phyloP scores from a whole-genome alignment of 2,113 vertebrate species.

The Calyptomena viridis region DNA sequence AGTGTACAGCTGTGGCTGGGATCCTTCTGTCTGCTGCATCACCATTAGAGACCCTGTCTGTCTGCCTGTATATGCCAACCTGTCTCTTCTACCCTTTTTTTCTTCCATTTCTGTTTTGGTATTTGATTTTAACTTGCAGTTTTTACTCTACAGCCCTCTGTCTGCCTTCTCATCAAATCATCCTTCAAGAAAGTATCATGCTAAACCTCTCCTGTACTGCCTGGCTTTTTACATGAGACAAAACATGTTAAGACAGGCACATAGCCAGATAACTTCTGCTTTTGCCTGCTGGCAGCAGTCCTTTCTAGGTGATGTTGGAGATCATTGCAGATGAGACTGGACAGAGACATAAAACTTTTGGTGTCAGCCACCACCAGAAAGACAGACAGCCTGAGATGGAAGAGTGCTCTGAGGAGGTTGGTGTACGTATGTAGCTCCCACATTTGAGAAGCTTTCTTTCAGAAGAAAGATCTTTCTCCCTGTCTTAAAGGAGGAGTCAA shows the following conservation, averaged over 20 bases:
- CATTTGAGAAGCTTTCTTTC: neutral
- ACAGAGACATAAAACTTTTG: neutral
- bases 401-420: neutral
- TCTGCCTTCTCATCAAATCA: neutral
- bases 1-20: neutral
- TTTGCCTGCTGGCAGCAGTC: neutral
- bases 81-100: neutral
- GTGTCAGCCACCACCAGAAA: neutral
- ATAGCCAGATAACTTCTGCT: neutral
- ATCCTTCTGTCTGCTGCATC: neutral
- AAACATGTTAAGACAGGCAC: neutral
- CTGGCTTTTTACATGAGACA: neutral
- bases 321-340: neutral
- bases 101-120: neutral
- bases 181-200: neutral
- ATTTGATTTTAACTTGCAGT: neutral
- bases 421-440: neutral
- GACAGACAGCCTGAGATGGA: neutral
- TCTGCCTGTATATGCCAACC: neutral
- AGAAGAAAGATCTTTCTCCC: neutral
- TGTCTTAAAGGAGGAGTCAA: neutral
- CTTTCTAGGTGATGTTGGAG: accelerated
- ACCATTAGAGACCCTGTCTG: neutral
- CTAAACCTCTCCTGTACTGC: neutral
- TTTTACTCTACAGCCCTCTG: neutral